phyloP scores from a whole-genome alignment of 2,888 invertebrate genomes.

The Cephus pulcher region DNA sequence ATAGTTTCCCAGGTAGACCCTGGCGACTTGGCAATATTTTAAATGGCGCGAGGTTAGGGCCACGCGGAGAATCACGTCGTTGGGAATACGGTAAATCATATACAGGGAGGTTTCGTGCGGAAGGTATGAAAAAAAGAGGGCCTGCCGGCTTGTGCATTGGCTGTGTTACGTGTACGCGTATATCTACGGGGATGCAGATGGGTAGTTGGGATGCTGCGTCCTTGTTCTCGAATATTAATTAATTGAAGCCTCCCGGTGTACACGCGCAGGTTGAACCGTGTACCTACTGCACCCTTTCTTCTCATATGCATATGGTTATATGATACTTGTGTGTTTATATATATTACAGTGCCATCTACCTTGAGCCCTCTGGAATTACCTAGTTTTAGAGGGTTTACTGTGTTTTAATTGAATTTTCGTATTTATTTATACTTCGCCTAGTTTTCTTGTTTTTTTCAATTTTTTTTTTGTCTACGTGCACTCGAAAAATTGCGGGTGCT shows the following conservation, averaged over 20 bases:
- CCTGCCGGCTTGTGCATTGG: background rate
- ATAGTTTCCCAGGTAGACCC: constrained; percentile 31
- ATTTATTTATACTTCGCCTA: background rate
- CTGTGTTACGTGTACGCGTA: background rate
- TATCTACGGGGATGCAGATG: constrained; percentile 18
- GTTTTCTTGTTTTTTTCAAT: background rate
- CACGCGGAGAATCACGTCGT: constrained; percentile 21
- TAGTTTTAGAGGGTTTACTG: too few species aligned
- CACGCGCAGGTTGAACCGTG: background rate
- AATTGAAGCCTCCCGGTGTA: constrained; percentile 37
- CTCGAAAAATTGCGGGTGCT: background rate
- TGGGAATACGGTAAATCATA: constrained; percentile 30
- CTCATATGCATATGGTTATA: background rate
- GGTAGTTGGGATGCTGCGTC: constrained; percentile 44
- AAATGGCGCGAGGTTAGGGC: constrained; percentile 26
- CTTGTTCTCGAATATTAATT: constrained; percentile 63
- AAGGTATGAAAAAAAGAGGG: background rate
- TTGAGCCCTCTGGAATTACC: background rate
- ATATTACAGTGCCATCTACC: background rate
- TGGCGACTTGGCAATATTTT: constrained; percentile 38
- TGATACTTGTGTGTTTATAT: background rate
- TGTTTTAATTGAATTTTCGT: background rate
- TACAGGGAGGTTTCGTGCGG: background rate
- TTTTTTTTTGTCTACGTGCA: background rate
- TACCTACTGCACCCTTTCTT: background rate